These are phyloP conservation scores for Tipula vernalis DNA, from an alignment of 2,888 invertebrate genomes.

Conservation along the genomic window DNA sequence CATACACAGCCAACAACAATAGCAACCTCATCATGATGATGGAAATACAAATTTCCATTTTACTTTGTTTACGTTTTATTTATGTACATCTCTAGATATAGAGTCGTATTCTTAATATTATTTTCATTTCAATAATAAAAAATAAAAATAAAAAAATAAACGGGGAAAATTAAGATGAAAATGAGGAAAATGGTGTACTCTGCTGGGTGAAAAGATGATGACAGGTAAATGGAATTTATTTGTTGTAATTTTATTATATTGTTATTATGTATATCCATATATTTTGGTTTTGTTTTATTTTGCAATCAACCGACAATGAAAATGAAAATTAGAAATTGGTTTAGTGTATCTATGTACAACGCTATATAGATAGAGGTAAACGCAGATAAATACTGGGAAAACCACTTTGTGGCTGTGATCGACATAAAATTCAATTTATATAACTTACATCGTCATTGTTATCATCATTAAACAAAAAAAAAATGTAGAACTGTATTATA, in stretches of 20 bases:
- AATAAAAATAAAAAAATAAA: background rate
- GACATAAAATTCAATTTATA: background rate
- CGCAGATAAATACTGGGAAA: background rate
- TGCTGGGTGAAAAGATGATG: background rate
- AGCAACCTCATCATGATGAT: background rate
- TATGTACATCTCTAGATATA: background rate
- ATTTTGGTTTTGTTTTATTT: background rate
- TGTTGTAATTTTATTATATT: background rate
- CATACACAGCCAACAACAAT: background rate
- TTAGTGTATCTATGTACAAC: background rate
- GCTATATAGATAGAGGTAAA: background rate
- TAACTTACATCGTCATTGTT: background rate
- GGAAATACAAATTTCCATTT: background rate
- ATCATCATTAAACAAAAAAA: background rate
- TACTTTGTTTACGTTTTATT: background rate
- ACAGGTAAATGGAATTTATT: background rate
- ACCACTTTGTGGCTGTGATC: background rate
- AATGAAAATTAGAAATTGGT: background rate
- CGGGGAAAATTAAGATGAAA: background rate
- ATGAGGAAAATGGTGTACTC: background rate
- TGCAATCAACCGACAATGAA: background rate
- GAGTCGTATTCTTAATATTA: background rate
- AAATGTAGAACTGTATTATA: background rate
- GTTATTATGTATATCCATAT: background rate
- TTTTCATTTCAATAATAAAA: constrained; percentile 4